Evolutionary conservation across 2,888 invertebrate species (phyloP).

Genomic region (Philereme transversata): DNA sequence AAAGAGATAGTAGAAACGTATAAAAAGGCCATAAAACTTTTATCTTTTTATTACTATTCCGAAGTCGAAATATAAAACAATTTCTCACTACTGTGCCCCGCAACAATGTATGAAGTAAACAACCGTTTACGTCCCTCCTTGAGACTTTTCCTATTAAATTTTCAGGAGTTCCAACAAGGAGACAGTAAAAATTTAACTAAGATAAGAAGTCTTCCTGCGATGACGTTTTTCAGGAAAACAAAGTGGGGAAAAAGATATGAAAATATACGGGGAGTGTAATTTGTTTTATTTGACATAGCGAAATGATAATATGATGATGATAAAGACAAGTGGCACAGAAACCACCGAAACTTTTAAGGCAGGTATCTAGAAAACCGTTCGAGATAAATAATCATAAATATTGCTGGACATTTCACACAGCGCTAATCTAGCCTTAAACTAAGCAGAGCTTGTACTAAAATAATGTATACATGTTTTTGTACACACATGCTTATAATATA

Average conservation of each 20-base stretch:
- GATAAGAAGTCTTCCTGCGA: constrained; percentile 46
- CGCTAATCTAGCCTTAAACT: too few relatives aligned
- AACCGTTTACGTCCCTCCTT: constrained; percentile 45
- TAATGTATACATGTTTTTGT: too few relatives aligned
- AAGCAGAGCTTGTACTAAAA: too few relatives aligned
- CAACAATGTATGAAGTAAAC: constrained; percentile 52
- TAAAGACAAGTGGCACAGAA: too few relatives aligned
- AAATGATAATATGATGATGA: constrained; percentile 10
- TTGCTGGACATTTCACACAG: too few relatives aligned
- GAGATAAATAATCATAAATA: too few relatives aligned
- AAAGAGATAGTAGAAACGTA: constrained; percentile 20
- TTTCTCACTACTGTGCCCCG: constrained; percentile 31
- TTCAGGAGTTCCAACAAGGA: constrained; percentile 55
- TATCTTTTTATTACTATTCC: constrained; percentile 35
- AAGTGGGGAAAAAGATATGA: constrained; percentile 20
- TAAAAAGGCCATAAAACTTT: constrained; percentile 34
- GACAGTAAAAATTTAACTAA: constrained; percentile 55
- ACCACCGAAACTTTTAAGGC: too few relatives aligned
- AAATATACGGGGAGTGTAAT: constrained; percentile 33
- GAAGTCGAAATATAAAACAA: constrained; percentile 40
- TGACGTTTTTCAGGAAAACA: constrained; percentile 30
- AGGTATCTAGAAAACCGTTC: too few relatives aligned
- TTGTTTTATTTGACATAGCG: constrained; percentile 38
- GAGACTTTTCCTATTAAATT: constrained; percentile 53
- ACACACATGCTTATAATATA: too few relatives aligned